Base-by-base conservation (phyloP, 1,140 invertebrate species). In the Pteromalus puparum region DNA sequence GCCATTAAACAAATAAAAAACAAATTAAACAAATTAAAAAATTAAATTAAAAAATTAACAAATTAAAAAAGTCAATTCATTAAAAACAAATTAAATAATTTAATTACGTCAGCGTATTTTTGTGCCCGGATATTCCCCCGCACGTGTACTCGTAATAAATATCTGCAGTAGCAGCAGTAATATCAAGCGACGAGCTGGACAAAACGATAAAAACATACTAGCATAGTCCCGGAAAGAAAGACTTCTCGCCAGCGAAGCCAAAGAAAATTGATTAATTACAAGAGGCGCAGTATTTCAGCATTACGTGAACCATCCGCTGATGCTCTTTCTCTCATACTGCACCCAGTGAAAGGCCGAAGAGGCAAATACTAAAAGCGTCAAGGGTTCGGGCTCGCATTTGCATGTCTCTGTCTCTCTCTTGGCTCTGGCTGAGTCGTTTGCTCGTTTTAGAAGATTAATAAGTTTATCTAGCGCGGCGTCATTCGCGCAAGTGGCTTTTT, bases 191-290 rank as follows among this genome's bases (percentile, higher is more conserved):
- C 38, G 9, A 42, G 38, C 38, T 42, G 6, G 6, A 7, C 6
- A 42, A 12, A 42, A 9, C 38, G 38, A 70, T 7, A 30, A 70
- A 70, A 70, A 70, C 26, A n/a, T n/a, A 1, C 15, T 65, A n/a
- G 61, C 61, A n/a, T n/a, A 65, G 61, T 6, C 12, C 18, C 15
- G 21, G 18, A 1, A 65, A 65, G 61, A 18, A 9, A 65, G 18
- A 65, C 61, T 65, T 10, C 9, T 7, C 38, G 38, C 1, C 38
- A 7, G 7, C 38, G 38, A 42, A 42, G 38, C 61, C 15, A 70
- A 70, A 28, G 67, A 70, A 70, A 70, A 30, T 70, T 70, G 67
- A 70, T 70, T 70, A 70, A 70, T 70, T 70, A 70, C 12, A 24
- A 70, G 24, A 30, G 67, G 61, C 15, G 9, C 28, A 70, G 10